phyloP scores from a whole-genome alignment of 1,140 invertebrate genomes.

The Camponotus pennsylvanicus region DNA sequence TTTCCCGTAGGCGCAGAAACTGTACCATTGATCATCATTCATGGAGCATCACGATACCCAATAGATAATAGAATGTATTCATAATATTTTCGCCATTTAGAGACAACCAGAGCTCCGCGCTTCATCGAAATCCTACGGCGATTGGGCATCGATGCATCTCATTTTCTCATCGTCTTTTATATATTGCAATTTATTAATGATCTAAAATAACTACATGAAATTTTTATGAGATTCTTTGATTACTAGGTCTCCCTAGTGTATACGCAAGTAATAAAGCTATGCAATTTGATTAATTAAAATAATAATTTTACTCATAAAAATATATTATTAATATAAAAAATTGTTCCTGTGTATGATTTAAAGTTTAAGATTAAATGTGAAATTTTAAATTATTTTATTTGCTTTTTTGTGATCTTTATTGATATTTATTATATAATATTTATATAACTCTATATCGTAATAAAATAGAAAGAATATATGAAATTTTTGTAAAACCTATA shows the following conservation, averaged over 20 bases:
- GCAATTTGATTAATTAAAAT: background rate
- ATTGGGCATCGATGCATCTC: conserved; percentile 18
- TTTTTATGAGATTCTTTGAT: conserved; percentile 1
- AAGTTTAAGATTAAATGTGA: background rate
- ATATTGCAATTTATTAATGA: conserved; percentile 9
- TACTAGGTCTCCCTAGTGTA: background rate
- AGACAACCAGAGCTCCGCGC: conserved; percentile 30
- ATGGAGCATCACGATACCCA: conserved; percentile 50
- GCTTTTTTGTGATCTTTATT: background rate
- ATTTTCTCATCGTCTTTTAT: conserved; percentile 10
- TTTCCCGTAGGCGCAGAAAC: conserved; percentile 70
- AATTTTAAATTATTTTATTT: background rate
- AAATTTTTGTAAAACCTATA: background rate
- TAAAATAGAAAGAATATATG: background rate
- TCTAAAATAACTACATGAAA: conserved; percentile 7
- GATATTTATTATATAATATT: background rate
- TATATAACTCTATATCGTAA: background rate
- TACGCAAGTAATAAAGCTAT: conserved; percentile 27
- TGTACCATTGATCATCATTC: conserved; percentile 56
- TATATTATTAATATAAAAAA: background rate
- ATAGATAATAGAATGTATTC: conserved; percentile 43
- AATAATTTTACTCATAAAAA: background rate
- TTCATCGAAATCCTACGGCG: conserved; percentile 65
- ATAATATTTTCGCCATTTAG: conserved; percentile 45
- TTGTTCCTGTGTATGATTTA: background rate